Conservation (phyloP, 1,140 invertebrate genomes). For the Drosophila azteca region DNA sequence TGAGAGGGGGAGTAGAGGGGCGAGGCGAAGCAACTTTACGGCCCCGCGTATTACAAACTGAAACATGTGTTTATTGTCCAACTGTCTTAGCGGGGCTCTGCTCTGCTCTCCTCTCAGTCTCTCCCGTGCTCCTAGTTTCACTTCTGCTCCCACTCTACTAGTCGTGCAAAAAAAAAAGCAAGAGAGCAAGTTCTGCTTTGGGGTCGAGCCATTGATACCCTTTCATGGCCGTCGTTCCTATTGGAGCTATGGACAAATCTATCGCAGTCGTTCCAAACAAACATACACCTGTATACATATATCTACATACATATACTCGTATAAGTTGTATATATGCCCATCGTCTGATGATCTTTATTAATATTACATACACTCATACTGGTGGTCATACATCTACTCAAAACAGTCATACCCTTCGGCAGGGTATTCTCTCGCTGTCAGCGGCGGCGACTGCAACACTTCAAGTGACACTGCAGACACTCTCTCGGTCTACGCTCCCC, state of each 20-base stretch:
- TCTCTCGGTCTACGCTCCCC: neutral
- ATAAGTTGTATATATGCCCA: too few species aligned
- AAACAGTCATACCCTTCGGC: too few species aligned
- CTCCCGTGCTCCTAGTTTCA: neutral
- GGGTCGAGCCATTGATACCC: too few species aligned
- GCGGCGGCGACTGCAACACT: constrained; percentile 75
- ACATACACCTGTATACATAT: too few species aligned
- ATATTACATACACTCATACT: too few species aligned
- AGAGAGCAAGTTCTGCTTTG: neutral
- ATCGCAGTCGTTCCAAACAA: too few species aligned
- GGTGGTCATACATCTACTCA: too few species aligned
- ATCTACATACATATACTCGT: too few species aligned
- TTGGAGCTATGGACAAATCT: too few species aligned
- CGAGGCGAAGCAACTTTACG: constrained; percentile 59
- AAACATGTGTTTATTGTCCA: constrained; percentile 79
- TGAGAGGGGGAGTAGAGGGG: neutral
- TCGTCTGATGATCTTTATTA: too few species aligned
- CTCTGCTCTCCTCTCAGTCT: neutral
- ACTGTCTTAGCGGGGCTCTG: constrained; percentile 28
- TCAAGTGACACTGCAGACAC: constrained; percentile 61
- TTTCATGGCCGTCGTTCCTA: too few species aligned
- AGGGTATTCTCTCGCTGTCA: constrained; percentile 62
- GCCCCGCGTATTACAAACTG: constrained; percentile 75
- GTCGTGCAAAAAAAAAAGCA: constrained; percentile 18
- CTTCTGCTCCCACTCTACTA: neutral